These are phyloP conservation scores for Chironomus striatipennis DNA, from an alignment of 1,140 invertebrate species.

Conservation along the genomic window DNA sequence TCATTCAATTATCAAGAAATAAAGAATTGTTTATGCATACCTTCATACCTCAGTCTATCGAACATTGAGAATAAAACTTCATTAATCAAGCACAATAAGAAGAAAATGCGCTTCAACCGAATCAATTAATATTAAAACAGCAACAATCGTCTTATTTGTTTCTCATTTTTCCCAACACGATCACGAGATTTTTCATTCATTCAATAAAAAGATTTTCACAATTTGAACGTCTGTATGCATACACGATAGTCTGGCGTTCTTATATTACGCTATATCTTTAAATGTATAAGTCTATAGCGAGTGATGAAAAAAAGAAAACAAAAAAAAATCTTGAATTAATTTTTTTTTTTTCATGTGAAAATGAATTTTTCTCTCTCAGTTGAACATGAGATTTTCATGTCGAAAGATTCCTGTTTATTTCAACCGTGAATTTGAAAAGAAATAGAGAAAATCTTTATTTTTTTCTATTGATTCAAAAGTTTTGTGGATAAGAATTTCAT, in stretches of 20 bases:
- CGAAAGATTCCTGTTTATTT: not conserved
- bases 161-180: not conserved
- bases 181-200: not conserved
- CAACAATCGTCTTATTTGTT: too few species aligned
- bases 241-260: not conserved
- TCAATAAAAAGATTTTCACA: not conserved
- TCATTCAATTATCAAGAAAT: too few species aligned
- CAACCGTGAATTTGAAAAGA: constrained; percentile 1
- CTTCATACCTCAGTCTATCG: too few species aligned
- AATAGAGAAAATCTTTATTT: not conserved
- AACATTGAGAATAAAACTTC: too few species aligned
- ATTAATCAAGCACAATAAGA: too few species aligned
- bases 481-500: not conserved
- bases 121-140: too few species aligned
- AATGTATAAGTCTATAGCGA: not conserved
- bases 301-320: not conserved
- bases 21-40: too few species aligned
- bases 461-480: not conserved
- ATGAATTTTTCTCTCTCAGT: constrained; percentile 4
- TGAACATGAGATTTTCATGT: constrained; percentile 12
- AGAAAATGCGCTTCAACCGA: too few species aligned
- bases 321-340: not conserved
- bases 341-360: not conserved
- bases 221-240: not conserved
- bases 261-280: too few species aligned